Percentiles rank a stretch among this genome's conserved stretches.
Evolutionary conservation across 2,888 invertebrate species (phyloP).

Genomic region (Eustalomyia histrio): DNA sequence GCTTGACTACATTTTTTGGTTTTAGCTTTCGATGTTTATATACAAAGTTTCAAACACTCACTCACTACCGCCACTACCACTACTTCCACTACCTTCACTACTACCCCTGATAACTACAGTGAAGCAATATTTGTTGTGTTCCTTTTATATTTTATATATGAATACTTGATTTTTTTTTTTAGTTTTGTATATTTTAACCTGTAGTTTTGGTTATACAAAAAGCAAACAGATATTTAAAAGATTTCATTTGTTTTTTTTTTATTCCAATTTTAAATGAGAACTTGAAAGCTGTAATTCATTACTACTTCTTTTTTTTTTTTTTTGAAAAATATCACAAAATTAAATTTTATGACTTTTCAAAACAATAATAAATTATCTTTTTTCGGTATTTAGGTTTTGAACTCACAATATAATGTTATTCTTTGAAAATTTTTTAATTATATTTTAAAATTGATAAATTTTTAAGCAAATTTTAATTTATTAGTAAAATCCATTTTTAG

Average conservation of each 20-base stretch:
- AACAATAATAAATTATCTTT: too few species aligned
- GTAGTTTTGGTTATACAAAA: not conserved
- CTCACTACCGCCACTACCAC: slow-evolving; percentile 13
- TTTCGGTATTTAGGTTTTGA: too few species aligned
- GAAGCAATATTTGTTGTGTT: not conserved
- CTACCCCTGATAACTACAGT: not conserved
- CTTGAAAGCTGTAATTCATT: too few species aligned
- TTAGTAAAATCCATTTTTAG: too few species aligned
- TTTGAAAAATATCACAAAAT: too few species aligned
- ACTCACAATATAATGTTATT: too few species aligned
- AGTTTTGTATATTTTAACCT: not conserved
- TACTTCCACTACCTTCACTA: not conserved
- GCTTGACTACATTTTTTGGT: slow-evolving; percentile 42
- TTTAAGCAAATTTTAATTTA: too few species aligned
- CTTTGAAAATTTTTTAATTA: too few species aligned
- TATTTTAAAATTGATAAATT: too few species aligned
- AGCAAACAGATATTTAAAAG: not conserved
- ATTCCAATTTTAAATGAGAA: too few species aligned
- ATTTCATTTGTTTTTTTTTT: not conserved
- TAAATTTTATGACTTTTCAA: too few species aligned
- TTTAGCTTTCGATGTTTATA: slow-evolving; percentile 34
- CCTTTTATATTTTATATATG: not conserved
- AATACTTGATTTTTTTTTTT: not conserved
- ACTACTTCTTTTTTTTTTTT: too few species aligned
- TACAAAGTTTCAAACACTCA: slow-evolving; percentile 4